These are phyloP conservation scores for Enteromius radiatus DNA, from an alignment of 2,797 vertebrate species.

Conservation along the genomic window DNA sequence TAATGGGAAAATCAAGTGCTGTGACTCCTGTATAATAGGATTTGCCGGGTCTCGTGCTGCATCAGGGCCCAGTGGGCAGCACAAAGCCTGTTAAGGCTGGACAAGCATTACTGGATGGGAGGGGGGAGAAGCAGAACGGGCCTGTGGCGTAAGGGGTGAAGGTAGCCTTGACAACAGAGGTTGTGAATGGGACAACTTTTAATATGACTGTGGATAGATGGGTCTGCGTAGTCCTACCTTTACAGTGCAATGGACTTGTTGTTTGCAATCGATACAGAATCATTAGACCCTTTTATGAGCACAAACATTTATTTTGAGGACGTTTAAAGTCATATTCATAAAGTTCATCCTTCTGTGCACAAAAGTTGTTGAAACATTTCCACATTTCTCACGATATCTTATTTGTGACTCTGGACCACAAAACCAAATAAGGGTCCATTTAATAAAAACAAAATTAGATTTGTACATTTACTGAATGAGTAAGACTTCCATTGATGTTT, in stretches of 20 bases:
- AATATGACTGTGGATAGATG: conserved; percentile 37
- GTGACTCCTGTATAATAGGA: conserved; percentile 87
- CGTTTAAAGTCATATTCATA: background rate
- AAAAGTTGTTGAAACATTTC: background rate
- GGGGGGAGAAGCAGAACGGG: conserved; percentile 37
- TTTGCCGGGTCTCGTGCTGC: conserved; percentile 86
- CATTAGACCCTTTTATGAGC: background rate
- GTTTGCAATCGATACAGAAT: background rate
- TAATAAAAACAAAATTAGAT: background rate
- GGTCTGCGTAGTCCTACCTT: background rate
- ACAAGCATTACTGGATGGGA: conserved; percentile 80
- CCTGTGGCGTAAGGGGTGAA: conserved; percentile 49
- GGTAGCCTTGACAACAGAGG: conserved; percentile 79
- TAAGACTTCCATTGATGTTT: background rate
- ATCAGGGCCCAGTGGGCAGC: conserved; percentile 84
- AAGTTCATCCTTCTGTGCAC: background rate
- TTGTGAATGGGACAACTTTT: conserved; percentile 54
- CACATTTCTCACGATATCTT: background rate
- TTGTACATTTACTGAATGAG: background rate
- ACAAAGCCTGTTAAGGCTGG: conserved; percentile 88
- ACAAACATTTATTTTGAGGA: background rate
- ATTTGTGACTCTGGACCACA: background rate
- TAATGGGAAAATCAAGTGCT: conserved; percentile 87
- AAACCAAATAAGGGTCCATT: too few species aligned
- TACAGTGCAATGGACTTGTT: conserved; percentile 1